Conservation (phyloP, 2,797 vertebrate genomes). For the Alosa sapidissima region DNA sequence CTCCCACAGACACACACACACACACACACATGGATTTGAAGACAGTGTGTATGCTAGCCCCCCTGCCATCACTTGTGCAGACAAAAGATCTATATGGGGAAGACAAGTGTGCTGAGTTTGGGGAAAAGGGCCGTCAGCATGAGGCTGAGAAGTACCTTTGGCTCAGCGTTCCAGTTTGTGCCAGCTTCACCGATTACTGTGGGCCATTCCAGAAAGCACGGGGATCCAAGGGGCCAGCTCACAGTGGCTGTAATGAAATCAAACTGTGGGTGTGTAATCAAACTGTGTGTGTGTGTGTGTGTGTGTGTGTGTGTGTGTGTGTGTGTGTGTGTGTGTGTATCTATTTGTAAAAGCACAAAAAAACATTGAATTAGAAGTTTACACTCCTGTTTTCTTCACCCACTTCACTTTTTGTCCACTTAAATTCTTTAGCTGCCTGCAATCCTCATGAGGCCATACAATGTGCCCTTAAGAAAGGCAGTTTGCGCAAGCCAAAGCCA, state of each 20-base stretch:
- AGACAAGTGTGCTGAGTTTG: conserved; percentile 30
- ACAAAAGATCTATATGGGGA: conserved; percentile 35
- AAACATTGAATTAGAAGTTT: neutral
- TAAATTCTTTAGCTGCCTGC: neutral
- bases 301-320: neutral
- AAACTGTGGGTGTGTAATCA: neutral
- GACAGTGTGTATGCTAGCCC: neutral
- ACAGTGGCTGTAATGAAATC: conserved; percentile 6
- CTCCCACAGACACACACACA: neutral
- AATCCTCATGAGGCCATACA: neutral
- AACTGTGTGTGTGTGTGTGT: neutral
- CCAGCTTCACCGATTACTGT: neutral
- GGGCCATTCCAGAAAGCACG: neutral
- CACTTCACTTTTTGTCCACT: neutral
- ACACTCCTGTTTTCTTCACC: neutral
- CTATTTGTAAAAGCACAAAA: neutral
- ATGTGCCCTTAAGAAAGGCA: neutral
- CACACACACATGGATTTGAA: neutral
- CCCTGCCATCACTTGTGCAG: conserved; percentile 26
- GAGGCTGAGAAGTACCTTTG: neutral
- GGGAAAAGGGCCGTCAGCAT: neutral
- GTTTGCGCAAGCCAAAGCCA: too few relatives aligned
- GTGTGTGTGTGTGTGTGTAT: neutral
- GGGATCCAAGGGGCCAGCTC: neutral
- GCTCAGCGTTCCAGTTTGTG: neutral